Evolutionary conservation across 2,797 vertebrate species (phyloP).

Genomic region (Acrossocheilus wenchowensis): DNA sequence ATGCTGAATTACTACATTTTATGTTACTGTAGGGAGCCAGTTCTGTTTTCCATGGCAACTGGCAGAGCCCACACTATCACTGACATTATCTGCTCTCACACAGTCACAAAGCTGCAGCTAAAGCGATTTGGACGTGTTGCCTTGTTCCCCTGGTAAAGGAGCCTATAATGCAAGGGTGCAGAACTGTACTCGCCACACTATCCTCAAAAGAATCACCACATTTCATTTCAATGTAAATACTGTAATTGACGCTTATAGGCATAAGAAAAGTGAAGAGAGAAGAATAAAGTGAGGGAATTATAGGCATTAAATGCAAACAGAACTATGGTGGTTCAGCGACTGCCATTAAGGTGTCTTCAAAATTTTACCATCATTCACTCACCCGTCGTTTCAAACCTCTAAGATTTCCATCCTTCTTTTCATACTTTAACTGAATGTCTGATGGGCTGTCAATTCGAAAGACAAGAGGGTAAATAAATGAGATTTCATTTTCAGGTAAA

Average conservation of each 20-base stretch:
- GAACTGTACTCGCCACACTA: not conserved
- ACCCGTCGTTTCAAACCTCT: not conserved
- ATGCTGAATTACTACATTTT: constrained; percentile 35
- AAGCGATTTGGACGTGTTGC: constrained; percentile 42
- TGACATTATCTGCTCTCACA: constrained; percentile 49
- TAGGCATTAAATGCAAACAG: not conserved
- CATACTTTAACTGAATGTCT: not conserved
- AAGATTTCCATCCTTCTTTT: not conserved
- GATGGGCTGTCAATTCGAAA: not conserved
- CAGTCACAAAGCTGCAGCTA: constrained; percentile 35
- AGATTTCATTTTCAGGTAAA: not conserved
- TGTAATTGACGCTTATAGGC: not conserved
- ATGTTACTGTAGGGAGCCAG: constrained; percentile 28
- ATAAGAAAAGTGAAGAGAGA: not conserved
- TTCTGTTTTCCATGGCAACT: constrained; percentile 55
- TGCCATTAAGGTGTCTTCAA: not conserved
- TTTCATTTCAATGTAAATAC: not conserved
- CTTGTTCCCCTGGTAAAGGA: constrained; percentile 23
- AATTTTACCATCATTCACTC: not conserved
- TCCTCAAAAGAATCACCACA: constrained; percentile 20
- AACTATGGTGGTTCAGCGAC: not conserved
- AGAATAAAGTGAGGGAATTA: not conserved
- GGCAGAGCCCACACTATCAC: constrained; percentile 46
- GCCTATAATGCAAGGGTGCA: constrained; percentile 20
- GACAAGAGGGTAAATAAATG: not conserved